Evolutionary conservation across 1,140 invertebrate species (phyloP).

Genomic region (Theocolax elegans): DNA sequence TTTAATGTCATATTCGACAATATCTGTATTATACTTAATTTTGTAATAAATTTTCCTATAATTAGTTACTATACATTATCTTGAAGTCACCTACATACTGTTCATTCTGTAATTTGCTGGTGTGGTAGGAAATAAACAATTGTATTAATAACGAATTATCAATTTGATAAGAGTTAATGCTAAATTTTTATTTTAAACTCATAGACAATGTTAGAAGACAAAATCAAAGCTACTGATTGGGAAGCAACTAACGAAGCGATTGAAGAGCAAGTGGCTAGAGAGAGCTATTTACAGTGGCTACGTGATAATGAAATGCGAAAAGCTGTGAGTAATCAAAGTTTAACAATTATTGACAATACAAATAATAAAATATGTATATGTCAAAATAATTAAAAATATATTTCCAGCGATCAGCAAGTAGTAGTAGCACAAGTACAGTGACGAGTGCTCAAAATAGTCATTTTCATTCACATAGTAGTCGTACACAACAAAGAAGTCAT

Average conservation of each 20-base stretch:
- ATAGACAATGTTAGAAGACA: conserved; percentile 93
- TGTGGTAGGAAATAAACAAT: too few relatives aligned
- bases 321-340: conserved; percentile 62
- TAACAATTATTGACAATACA: conserved; percentile 61
- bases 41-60: too few relatives aligned
- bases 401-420: conserved; percentile 59
- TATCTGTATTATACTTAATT: too few relatives aligned
- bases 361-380: too few relatives aligned
- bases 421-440: conserved; percentile 63
- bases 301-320: conserved; percentile 77
- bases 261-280: conserved; percentile 88
- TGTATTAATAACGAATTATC: too few relatives aligned
- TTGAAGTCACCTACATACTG: too few relatives aligned
- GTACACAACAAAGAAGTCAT: conserved; percentile 60
- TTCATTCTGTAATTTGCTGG: too few relatives aligned
- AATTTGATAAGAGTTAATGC: too few relatives aligned
- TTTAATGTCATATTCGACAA: too few relatives aligned
- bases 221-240: conserved; percentile 91
- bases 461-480: conserved; percentile 61
- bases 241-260: conserved; percentile 93
- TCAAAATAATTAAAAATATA: too few relatives aligned
- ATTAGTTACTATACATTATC: too few relatives aligned
- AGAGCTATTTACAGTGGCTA: conserved; percentile 91
- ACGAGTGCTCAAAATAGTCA: conserved; percentile 64
- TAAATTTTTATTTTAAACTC: conserved; percentile 8